A percentile compares a stretch with the other conserved stretches of the same genome.
Conservation (phyloP, 2,113 vertebrate species). For the Turdus rufiventris region DNA sequence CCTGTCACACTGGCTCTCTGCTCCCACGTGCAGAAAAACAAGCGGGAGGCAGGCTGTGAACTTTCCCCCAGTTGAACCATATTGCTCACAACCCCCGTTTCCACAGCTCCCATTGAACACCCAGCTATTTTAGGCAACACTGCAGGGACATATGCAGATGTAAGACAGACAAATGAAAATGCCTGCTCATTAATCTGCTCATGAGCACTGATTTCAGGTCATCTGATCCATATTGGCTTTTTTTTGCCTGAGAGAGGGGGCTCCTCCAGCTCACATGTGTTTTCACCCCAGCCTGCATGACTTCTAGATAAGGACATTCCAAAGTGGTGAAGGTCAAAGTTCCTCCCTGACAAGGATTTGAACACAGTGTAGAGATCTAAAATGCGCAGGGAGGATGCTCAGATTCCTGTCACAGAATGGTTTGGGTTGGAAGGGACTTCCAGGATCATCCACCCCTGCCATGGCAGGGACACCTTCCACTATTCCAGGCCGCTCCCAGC, state of each 20-base stretch:
- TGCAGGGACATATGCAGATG: not conserved
- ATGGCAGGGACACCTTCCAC: not conserved
- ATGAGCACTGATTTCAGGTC: not conserved
- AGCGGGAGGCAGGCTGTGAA: not conserved
- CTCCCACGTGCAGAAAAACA: not conserved
- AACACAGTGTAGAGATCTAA: not conserved
- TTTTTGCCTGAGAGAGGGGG: not conserved
- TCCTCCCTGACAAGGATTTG: not conserved
- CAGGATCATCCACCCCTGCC: not conserved
- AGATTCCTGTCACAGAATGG: not conserved
- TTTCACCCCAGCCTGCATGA: not conserved
- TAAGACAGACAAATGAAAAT: not conserved
- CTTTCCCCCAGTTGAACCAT: conserved; percentile 4
- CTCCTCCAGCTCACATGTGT: fast-evolving
- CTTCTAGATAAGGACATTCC: not conserved
- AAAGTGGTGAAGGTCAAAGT: not conserved
- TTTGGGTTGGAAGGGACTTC: not conserved
- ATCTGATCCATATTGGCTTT: fast-evolving
- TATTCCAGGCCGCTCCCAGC: fast-evolving
- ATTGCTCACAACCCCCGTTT: fast-evolving
- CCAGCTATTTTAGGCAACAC: not conserved
- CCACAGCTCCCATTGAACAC: not conserved
- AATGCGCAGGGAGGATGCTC: not conserved
- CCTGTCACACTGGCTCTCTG: not conserved
- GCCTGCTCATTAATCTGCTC: not conserved